These are phyloP conservation scores for Sarcophaga caerulescens DNA, from an alignment of 2,888 invertebrate species.

Conservation along the genomic window DNA sequence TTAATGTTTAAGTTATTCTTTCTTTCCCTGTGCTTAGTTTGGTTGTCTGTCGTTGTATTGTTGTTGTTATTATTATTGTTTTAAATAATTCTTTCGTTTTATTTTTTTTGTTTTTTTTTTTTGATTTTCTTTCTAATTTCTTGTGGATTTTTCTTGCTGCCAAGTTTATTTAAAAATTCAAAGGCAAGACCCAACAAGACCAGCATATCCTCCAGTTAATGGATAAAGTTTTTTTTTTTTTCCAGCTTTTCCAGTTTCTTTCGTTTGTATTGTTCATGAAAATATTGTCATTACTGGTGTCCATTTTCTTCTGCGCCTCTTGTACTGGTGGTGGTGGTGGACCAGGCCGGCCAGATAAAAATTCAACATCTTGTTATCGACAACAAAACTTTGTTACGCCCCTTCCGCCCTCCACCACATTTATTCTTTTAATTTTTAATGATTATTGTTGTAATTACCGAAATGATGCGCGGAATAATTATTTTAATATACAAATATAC, in stretches of 20 bases:
- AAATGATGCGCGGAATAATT: constrained; percentile 37
- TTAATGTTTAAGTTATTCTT: constrained; percentile 8
- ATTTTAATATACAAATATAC: constrained; percentile 9
- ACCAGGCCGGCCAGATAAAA: neutral
- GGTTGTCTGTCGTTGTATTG: neutral
- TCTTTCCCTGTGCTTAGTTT: neutral
- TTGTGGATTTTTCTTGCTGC: too few relatives aligned
- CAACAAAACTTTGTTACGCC: constrained; percentile 19
- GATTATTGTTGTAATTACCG: constrained; percentile 59
- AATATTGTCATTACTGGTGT: constrained; percentile 19
- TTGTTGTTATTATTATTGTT: constrained; percentile 44
- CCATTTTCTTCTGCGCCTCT: neutral
- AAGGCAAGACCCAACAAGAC: constrained; percentile 17
- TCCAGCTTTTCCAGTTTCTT: neutral
- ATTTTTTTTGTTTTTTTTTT: neutral
- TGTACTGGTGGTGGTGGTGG: too few relatives aligned
- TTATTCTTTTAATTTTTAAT: constrained; percentile 44
- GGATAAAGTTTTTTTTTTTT: constrained; percentile 42
- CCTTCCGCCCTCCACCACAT: neutral
- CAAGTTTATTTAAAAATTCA: constrained; percentile 43
- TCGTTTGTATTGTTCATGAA: constrained; percentile 5
- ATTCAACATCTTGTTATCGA: constrained; percentile 49
- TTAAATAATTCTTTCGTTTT: constrained; percentile 18
- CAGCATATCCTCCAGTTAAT: constrained; percentile 51
- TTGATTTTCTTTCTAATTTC: constrained; percentile 12